These are phyloP conservation scores for Cerastis leucographa DNA, from an alignment of 2,888 invertebrate genomes.

Conservation along the genomic window DNA sequence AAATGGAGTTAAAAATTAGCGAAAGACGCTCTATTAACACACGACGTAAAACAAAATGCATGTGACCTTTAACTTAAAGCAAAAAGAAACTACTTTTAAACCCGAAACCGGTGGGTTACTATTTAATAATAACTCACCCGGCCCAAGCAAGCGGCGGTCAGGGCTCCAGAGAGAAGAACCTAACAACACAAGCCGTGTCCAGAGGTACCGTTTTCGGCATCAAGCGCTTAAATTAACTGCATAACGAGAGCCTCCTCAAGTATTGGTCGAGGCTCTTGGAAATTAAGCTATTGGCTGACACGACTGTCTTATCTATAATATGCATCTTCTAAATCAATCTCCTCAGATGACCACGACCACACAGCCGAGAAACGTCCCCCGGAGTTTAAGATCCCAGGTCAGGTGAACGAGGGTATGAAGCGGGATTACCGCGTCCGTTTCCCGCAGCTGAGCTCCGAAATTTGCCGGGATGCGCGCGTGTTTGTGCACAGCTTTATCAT, in stretches of 20 bases:
- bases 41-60: too few relatives aligned
- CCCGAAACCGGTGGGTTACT: too few relatives aligned
- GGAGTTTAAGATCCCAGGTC: slow-evolving; percentile 83
- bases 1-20: too few relatives aligned
- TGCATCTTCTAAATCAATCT: neutral
- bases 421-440: slow-evolving; percentile 87
- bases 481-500: slow-evolving; percentile 92
- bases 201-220: neutral
- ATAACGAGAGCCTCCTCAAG: neutral
- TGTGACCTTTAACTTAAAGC: too few relatives aligned
- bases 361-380: slow-evolving; percentile 75
- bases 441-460: slow-evolving; percentile 74
- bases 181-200: neutral
- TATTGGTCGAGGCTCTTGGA: neutral
- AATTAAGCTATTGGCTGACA: neutral
- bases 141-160: neutral
- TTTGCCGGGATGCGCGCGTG: slow-evolving; percentile 92
- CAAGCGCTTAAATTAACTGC: neutral
- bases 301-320: neutral
- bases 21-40: too few relatives aligned
- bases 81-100: too few relatives aligned
- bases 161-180: neutral
- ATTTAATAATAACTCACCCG: neutral
- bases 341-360: slow-evolving; percentile 81
- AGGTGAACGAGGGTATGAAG: slow-evolving; percentile 85